Base-by-base conservation (phyloP, 2,888 invertebrate species). In the Temnothorax unifasciatus region DNA sequence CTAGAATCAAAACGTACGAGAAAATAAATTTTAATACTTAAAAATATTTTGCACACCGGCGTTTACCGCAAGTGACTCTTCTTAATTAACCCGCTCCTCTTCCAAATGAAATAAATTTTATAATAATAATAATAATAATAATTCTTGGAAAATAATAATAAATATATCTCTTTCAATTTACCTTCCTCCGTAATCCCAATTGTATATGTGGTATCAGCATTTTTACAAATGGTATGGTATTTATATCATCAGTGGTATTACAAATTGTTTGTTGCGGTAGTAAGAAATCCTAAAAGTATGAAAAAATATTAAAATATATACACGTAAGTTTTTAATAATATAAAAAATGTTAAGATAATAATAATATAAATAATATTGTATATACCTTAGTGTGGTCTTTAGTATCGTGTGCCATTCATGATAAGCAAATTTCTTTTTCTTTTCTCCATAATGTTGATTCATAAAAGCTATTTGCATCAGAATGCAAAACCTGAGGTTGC, bases 371-470 rank as follows among this genome's bases (percentile, higher is more conserved):
- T 63, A 41, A 64, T 44, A 9, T 69, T 34, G 63, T 68, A 50
- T 47, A 52, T 76, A 54, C 44, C 41, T 44, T 73, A 86, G 79
- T 87, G 83, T 13, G 68, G n/a, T 63, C 3, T 73, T 86, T 85
- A 52, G 82, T 57, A 6, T 47, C 59, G 9, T 18, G 73, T 47
- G 25, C 73, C 93, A 93, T 93, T 88, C 91, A 93, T 4, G 94
- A 92, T 21, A 93, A 81, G 47, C 92, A 93, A 71, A 93, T 93
- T 76, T 89, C 83, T 69, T 93, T 93, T 52, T 93, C 93, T 63
- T 91, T 93, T 50, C 86, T 89, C 93, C 93, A 93, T 8, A 93
- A 79, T 9, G 93, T 93, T 5, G 91, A 83, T 84, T 93, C 93
- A 69, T 94, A 93, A 44, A 93, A 92, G 44, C 87, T 91, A 69